These are phyloP conservation scores for Hippopotamus amphibius DNA, from an alignment of 2,113 vertebrate genomes.

Conservation along the genomic window DNA sequence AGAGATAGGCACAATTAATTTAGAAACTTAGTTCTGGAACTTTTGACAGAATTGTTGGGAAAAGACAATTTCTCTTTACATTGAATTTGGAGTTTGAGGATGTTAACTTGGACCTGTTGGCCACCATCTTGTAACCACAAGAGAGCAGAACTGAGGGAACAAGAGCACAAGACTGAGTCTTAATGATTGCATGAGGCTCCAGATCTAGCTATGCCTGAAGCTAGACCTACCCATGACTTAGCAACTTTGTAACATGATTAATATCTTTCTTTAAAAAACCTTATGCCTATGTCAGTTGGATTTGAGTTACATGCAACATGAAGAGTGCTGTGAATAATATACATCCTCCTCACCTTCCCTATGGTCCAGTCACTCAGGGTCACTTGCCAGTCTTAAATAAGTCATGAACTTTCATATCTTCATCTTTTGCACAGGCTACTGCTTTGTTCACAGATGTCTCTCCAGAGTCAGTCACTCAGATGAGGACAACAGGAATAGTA, in stretches of 20 bases:
- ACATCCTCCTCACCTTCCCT: background rate
- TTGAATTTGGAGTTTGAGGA: constrained; percentile 33
- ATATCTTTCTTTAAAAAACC: background rate
- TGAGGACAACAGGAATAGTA: constrained; percentile 8
- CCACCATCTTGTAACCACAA: background rate
- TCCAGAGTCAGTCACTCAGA: constrained; percentile 17
- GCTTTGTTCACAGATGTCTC: constrained; percentile 17
- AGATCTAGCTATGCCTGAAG: background rate
- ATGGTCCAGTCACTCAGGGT: background rate
- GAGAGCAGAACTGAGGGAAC: constrained; percentile 30
- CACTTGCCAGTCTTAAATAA: constrained; percentile 24
- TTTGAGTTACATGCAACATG: constrained; percentile 24
- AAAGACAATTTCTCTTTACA: constrained; percentile 13
- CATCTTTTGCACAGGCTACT: background rate
- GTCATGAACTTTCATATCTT: background rate
- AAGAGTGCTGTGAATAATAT: constrained; percentile 50
- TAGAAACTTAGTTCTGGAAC: background rate
- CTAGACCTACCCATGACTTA: background rate
- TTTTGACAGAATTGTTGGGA: background rate
- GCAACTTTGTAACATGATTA: background rate
- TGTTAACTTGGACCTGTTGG: background rate
- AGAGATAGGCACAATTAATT: constrained; percentile 1
- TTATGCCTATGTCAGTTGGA: background rate
- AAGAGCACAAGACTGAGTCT: background rate
- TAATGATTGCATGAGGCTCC: background rate